phyloP scores from a whole-genome alignment of 1,140 invertebrate species.

The Drosophila truncata region DNA sequence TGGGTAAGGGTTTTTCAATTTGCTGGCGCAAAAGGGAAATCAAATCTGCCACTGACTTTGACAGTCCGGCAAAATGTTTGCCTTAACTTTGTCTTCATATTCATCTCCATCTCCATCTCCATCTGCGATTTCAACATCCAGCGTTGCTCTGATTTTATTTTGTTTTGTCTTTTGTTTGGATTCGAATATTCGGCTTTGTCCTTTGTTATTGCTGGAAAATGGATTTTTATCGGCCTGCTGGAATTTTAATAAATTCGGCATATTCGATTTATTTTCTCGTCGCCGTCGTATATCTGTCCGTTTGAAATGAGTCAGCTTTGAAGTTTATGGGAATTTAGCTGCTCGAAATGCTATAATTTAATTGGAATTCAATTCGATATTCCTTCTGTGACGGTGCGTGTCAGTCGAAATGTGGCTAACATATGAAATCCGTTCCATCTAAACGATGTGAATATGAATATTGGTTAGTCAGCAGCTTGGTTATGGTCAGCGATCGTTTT shows the following conservation, averaged over 20 bases:
- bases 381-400: slow-evolving; percentile 31
- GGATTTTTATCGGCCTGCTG: slow-evolving; percentile 29
- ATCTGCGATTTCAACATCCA: slow-evolving; percentile 7
- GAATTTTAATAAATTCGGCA: slow-evolving; percentile 45
- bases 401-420: slow-evolving; percentile 14
- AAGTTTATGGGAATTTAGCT: slow-evolving; percentile 18
- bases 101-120: background rate
- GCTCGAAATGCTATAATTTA: slow-evolving; percentile 37
- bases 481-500: slow-evolving; percentile 28
- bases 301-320: slow-evolving; percentile 40
- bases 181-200: slow-evolving; percentile 21
- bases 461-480: slow-evolving; percentile 19
- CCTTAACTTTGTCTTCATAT: slow-evolving; percentile 25
- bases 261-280: slow-evolving; percentile 36
- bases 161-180: slow-evolving; percentile 25
- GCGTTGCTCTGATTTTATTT: slow-evolving; percentile 23
- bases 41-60: slow-evolving; percentile 45
- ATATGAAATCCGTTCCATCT: slow-evolving; percentile 17
- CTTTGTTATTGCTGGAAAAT: slow-evolving; percentile 46
- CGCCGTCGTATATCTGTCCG: background rate
- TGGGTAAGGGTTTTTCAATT: slow-evolving; percentile 55
- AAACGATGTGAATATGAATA: slow-evolving; percentile 7
- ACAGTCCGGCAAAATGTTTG: slow-evolving; percentile 38
- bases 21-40: slow-evolving; percentile 52
- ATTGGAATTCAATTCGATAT: slow-evolving; percentile 40